These are phyloP conservation scores for Microtus richardsoni DNA, from an alignment of 2,113 vertebrate genomes.

Conservation along the genomic window DNA sequence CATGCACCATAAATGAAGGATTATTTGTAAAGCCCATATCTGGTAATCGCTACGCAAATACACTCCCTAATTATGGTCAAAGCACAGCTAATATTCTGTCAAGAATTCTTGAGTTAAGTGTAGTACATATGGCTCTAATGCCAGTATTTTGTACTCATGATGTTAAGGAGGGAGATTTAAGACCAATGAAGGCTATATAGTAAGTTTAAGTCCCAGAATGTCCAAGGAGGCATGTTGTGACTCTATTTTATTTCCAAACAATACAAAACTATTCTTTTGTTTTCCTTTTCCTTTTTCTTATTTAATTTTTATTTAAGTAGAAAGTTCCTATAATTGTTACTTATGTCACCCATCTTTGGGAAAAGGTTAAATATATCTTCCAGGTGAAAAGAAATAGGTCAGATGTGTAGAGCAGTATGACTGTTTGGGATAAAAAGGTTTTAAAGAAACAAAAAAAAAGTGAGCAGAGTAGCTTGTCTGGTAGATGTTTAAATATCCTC, in stretches of 20 bases:
- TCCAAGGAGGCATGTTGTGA: not conserved
- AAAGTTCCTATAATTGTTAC: not conserved
- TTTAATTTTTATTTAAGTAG: not conserved
- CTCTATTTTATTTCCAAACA: not conserved
- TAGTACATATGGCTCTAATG: not conserved
- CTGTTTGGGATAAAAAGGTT: not conserved
- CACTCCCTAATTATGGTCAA: not conserved
- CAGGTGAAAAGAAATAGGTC: not conserved
- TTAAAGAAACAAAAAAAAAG: not conserved
- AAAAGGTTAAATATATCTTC: not conserved
- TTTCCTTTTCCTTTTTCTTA: not conserved
- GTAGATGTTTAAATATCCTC: not conserved
- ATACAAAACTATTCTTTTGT: not conserved
- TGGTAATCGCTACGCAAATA: not conserved
- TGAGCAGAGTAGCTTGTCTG: not conserved
- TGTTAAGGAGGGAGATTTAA: not conserved
- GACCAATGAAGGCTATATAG: not conserved
- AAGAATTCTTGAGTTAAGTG: not conserved
- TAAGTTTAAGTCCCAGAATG: not conserved
- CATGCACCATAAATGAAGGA: not conserved
- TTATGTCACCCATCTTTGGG: not conserved
- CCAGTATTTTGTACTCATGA: not conserved
- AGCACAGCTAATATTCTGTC: not conserved
- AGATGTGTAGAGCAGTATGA: not conserved
- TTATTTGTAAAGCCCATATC: not conserved